Conservation (phyloP, 2,797 vertebrate genomes). For the Semotilus atromaculatus region DNA sequence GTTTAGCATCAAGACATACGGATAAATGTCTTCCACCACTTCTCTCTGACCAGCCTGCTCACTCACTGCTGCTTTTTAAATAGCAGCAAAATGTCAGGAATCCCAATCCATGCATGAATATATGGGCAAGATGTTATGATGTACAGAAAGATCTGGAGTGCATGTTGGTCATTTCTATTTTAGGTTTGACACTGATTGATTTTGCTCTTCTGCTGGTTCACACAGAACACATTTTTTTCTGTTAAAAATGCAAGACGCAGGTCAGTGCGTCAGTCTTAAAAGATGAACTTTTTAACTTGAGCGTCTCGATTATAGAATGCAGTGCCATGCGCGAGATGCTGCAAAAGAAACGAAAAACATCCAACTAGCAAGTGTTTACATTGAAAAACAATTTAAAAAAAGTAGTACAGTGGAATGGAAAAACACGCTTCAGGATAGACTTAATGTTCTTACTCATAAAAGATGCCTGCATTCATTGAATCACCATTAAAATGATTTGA, state of each 20-base stretch:
- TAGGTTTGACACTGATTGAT: constrained; percentile 8
- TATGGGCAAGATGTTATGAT: constrained; percentile 11
- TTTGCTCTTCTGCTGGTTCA: not conserved
- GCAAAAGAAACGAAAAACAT: not conserved
- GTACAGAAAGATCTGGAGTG: not conserved
- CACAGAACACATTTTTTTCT: not conserved
- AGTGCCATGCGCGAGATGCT: not conserved
- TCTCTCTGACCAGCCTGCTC: constrained; percentile 51
- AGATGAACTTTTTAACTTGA: not conserved
- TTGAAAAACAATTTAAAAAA: not conserved
- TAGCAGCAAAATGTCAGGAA: constrained; percentile 72
- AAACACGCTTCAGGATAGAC: not conserved
- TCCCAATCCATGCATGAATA: constrained; percentile 63
- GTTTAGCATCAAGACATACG: constrained; percentile 57
- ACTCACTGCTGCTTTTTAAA: constrained; percentile 64
- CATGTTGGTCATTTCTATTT: not conserved
- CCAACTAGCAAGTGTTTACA: not conserved
- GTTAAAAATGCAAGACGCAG: not conserved
- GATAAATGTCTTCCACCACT: constrained; percentile 67
- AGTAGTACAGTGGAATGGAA: not conserved
- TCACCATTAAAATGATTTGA: not conserved
- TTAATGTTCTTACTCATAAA: not conserved
- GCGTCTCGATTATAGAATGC: not conserved
- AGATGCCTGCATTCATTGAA: constrained; percentile 7
- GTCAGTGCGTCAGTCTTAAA: not conserved